Conservation (phyloP, 35 echinoderm and acorn worm species). For the Holothuria glaberrima region DNA sequence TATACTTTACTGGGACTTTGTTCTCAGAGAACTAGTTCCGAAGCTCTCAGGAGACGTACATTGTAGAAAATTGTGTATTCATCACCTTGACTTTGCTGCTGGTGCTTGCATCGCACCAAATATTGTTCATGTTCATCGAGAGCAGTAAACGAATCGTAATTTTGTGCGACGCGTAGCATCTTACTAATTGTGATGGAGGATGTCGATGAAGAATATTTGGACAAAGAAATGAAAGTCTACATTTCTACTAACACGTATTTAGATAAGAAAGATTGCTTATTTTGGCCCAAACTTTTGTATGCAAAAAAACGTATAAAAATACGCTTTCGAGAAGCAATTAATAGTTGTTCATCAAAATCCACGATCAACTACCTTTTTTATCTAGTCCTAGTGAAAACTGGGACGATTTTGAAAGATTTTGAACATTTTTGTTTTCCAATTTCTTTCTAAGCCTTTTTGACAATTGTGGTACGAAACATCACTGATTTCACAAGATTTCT, state of each 20-base stretch:
- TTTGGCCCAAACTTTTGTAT: constrained; percentile 74
- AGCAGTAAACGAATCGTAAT: constrained; percentile 59
- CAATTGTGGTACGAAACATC: too few relatives aligned
- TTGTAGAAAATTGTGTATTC: constrained; percentile 35
- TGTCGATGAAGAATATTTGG: constrained; percentile 45
- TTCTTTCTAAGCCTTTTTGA: too few relatives aligned
- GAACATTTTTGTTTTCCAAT: too few relatives aligned
- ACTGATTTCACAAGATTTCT: too few relatives aligned
- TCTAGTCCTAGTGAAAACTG: too few relatives aligned
- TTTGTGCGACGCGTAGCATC: constrained; percentile 25
- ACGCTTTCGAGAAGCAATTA: too few relatives aligned
- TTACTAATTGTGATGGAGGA: constrained; percentile 68
- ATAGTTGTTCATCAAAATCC: too few relatives aligned
- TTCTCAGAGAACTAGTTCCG: constrained; percentile 51
- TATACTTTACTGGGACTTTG: constrained; percentile 58
- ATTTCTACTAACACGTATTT: constrained; percentile 76
- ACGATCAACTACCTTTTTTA: too few relatives aligned
- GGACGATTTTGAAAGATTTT: too few relatives aligned
- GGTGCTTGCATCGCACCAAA: constrained; percentile 69
- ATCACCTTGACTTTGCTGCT: too few relatives aligned
- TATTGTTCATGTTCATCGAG: constrained; percentile 58
- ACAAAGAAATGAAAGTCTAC: constrained; percentile 67
- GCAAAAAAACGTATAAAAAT: too few relatives aligned
- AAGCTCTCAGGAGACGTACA: constrained; percentile 30
- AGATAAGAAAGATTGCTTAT: constrained; percentile 66